Percentiles rank a stretch among this genome's conserved stretches.
Conservation (phyloP, 1,140 invertebrate genomes). For the Listronotus oregonensis region DNA sequence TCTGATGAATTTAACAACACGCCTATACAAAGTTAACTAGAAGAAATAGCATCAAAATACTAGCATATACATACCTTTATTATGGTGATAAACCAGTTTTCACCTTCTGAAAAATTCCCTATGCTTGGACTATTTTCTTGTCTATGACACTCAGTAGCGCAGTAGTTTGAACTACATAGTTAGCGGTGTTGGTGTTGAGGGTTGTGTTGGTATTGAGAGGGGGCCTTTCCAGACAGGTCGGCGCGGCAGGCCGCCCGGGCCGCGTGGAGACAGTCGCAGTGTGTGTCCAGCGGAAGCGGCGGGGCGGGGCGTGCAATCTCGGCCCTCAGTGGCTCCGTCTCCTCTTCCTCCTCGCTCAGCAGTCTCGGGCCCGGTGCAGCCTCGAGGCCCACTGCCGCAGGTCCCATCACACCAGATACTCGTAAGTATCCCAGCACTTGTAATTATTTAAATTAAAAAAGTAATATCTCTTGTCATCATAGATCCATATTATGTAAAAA, state of each 20-base stretch:
- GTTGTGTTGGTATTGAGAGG: conserved; percentile 58
- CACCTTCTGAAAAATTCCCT: no score
- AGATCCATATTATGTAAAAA: no score
- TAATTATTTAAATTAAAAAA: no score
- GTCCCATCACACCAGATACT: conserved; percentile 75
- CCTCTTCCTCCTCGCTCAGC: conserved; percentile 71
- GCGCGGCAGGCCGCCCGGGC: conserved; percentile 74
- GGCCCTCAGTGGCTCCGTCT: conserved; percentile 69
- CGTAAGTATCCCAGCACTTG: conserved; percentile 55
- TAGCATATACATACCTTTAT: no score
- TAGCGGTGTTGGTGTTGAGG: conserved; percentile 46
- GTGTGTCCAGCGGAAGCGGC: conserved; percentile 69
- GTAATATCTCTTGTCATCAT: no score
- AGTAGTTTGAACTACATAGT: conserved; percentile 1
- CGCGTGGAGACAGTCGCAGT: conserved; percentile 78
- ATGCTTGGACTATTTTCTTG: background rate
- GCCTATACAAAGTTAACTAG: no score
- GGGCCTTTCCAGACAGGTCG: conserved; percentile 75
- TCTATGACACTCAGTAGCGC: conserved; percentile 2
- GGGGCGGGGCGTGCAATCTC: conserved; percentile 63
- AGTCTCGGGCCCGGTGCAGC: conserved; percentile 59
- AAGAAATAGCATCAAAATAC: no score
- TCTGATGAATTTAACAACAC: no score
- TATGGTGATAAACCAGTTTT: no score
- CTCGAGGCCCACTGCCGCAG: conserved; percentile 61